These are phyloP conservation scores for Platyura marginata DNA, from an alignment of 1,140 invertebrate genomes.

Conservation along the genomic window DNA sequence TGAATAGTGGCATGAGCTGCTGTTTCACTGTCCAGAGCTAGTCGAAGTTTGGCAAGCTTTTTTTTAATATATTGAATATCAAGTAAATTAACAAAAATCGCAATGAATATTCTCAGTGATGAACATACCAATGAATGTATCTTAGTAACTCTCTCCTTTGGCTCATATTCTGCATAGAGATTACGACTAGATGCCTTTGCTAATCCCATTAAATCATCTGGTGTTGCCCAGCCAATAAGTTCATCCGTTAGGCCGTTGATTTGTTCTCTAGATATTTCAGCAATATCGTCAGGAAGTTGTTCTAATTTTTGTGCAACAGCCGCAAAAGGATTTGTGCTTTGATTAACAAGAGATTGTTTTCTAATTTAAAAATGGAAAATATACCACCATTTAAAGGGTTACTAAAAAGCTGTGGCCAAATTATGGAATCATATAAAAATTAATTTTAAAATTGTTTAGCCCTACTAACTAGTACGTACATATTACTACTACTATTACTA, in stretches of 20 bases:
- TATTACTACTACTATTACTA: no score
- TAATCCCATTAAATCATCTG: slow-evolving; percentile 50
- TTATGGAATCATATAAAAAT: no score
- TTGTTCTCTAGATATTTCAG: slow-evolving; percentile 14
- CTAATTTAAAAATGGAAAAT: slow-evolving; percentile 8
- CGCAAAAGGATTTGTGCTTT: slow-evolving; percentile 14
- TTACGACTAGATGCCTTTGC: slow-evolving; percentile 57
- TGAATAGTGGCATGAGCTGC: slow-evolving; percentile 6
- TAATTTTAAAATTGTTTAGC: no score
- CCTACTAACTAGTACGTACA: no score
- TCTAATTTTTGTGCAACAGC: slow-evolving; percentile 17
- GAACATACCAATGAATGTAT: slow-evolving; percentile 44
- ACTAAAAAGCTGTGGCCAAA: no score
- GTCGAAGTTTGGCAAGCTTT: slow-evolving; percentile 17
- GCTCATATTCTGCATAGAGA: slow-evolving; percentile 38
- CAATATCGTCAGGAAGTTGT: slow-evolving; percentile 11
- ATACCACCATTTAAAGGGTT: no score
- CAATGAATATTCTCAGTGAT: not conserved
- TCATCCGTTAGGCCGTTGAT: slow-evolving; percentile 16
- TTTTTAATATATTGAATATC: not conserved
- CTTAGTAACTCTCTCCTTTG: slow-evolving; percentile 36
- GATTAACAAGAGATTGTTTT: slow-evolving; percentile 16
- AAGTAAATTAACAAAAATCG: not conserved
- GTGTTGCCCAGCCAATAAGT: slow-evolving; percentile 11
- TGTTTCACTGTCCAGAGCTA: slow-evolving; percentile 20